Evolutionary conservation across 2,888 invertebrate genomes (phyloP), one percentile per base, ranked within the genome.

Genomic region (Caenorhabditis virilis): DNA sequence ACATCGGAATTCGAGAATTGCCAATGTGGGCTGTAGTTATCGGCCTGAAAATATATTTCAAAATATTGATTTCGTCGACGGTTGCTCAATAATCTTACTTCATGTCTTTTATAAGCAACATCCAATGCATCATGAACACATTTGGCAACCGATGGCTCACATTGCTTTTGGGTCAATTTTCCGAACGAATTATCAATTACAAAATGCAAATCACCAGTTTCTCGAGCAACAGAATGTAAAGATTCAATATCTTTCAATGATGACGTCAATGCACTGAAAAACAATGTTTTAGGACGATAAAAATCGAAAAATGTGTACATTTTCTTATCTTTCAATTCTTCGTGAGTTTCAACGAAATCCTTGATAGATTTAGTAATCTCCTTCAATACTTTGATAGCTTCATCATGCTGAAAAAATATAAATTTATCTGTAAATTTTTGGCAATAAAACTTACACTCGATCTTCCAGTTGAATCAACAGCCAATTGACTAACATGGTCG

Each of bases 181-280:
- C 71, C 47, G 61, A 75, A 72, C 20, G 64, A 57, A 26, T 61
- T 69, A 61, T 75, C 73, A 42, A 75, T 73, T 18, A 71, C 68
- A 43, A 72, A 70, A 46, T 74, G 69, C 1, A 76, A 53, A n/a
- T 60, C 56, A 5, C 63, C 67, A n/a, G 73, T 69, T 39, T 75
- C 68, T 7, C 49, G 56, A 27, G 69, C 74, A 27, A 61, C 51
- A 2, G 66, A 55, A 49, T 72, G 72, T 33, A 73, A 41, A 2
- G 66, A 60, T 45, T 75, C 73, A n/a, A 75, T 58, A 35, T 75
- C 73, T 42, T 67, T 67, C 16, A 75, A 62, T 0, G 75, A 73
- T 15, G 75, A 75, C 68, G 68, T 71, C 6, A 75, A 67, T 1
- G 68, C 75, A 26, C 75, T 75, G 63, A 41, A 72, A 56, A 46